These are phyloP conservation scores for Phylloscopus trochiloides DNA, from an alignment of 2,113 vertebrate genomes.

Conservation along the genomic window DNA sequence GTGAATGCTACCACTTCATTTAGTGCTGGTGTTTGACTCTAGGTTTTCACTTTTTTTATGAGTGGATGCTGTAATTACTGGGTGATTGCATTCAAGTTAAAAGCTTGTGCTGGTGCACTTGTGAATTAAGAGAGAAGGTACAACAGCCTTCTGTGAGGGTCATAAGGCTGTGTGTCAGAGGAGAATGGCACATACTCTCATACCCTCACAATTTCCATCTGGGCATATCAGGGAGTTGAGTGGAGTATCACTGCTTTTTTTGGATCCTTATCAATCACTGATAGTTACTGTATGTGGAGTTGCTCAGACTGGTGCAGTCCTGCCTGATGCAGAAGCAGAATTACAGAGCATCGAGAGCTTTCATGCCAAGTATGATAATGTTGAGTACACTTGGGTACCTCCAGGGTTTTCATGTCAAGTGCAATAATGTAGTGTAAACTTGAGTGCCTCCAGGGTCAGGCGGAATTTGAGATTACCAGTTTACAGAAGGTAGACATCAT, in stretches of 20 bases:
- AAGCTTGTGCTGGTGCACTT: background rate
- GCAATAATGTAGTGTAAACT: background rate
- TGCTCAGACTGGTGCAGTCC: background rate
- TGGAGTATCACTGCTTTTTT: background rate
- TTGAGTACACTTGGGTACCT: background rate
- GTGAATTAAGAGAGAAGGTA: background rate
- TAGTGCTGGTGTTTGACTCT: background rate
- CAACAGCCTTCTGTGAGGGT: background rate
- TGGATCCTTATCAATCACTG: background rate
- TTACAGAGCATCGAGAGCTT: background rate
- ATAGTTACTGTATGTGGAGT: background rate
- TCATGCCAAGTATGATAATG: background rate
- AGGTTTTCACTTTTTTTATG: background rate
- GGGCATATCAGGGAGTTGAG: background rate
- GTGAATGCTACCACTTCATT: background rate
- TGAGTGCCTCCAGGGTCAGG: background rate
- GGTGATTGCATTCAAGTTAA: background rate
- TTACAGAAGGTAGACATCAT: background rate
- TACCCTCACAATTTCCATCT: background rate
- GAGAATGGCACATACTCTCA: background rate
- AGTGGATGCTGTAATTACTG: background rate
- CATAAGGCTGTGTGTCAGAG: background rate
- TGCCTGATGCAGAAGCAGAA: background rate
- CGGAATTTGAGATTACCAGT: background rate
- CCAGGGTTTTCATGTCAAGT: background rate